Conservation (phyloP, 2,113 vertebrate species). For the Nerophis ophidion region DNA sequence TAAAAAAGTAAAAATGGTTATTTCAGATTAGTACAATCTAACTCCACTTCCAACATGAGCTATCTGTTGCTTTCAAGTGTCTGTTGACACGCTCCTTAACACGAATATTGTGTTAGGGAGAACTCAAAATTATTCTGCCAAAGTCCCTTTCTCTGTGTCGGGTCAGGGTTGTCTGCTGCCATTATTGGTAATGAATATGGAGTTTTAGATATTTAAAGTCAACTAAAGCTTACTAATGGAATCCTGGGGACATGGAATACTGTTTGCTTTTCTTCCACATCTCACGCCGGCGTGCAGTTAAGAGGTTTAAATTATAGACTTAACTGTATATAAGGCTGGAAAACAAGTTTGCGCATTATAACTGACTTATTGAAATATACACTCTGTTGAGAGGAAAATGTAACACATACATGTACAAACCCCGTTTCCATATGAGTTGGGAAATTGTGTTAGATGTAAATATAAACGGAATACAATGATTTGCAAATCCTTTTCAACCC, state of each 20-base stretch:
- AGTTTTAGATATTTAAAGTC: conserved; percentile 77
- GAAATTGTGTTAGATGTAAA: too few relatives aligned
- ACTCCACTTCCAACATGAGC: conserved; percentile 60
- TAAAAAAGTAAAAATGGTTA: conserved; percentile 30
- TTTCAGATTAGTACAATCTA: conserved; percentile 66
- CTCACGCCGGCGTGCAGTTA: conserved; percentile 50
- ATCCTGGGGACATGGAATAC: conserved; percentile 69
- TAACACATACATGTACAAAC: too few relatives aligned
- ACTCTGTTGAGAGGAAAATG: too few relatives aligned
- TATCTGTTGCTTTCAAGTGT: conserved; percentile 73
- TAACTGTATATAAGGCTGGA: conserved; percentile 66
- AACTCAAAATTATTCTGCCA: conserved; percentile 75
- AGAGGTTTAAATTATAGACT: conserved; percentile 58
- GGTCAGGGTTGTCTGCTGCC: conserved; percentile 75
- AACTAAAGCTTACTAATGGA: conserved; percentile 79
- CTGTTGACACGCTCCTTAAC: conserved; percentile 84
- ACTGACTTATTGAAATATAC: conserved; percentile 23
- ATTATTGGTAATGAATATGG: conserved; percentile 79
- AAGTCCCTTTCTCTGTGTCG: conserved; percentile 65
- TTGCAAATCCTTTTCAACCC: too few relatives aligned
- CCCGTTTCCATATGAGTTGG: too few relatives aligned
- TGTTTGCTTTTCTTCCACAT: conserved; percentile 63
- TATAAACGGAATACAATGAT: too few relatives aligned
- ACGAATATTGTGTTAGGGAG: conserved; percentile 76
- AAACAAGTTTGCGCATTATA: conserved; percentile 49